Evolutionary conservation across 1,140 invertebrate genomes (phyloP), one percentile per base, ranked within the genome.

Genomic region (Drosophila hydei): DNA sequence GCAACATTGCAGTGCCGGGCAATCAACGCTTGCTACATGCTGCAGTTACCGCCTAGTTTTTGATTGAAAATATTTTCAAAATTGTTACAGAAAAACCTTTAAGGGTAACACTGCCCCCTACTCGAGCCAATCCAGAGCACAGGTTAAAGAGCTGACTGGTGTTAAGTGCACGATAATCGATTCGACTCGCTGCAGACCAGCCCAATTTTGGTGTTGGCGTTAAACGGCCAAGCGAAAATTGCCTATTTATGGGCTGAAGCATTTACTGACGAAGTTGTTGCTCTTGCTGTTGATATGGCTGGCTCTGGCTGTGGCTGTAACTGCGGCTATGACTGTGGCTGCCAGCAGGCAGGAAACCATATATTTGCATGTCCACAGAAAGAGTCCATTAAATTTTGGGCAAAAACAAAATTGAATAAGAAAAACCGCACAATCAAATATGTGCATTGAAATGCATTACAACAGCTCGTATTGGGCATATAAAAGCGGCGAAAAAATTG

Each of bases 161-260:
- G 83, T 88, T 88, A 88, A 88, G 83, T 88, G 78, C 83, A 88
- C 69, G 83, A 88, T 83, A 88, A 88, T 88, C 83, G 83, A 88
- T 88, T 88, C 75, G 83, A 88, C 75, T 83, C 83, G 73, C 51
- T 75, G 42, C 51, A 51, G 59, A 68, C 65, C 45, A 45, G 51
- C 56, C 50, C 70, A 65, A 61, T 63, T 65, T 72, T 21, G 76
- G 73, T 75, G 79, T 88, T 83, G 83, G 83, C 83, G 83, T 88
- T 87, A 87, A 87, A 75, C 77, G 81, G 74, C 65, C 56, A 72
- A 87, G 47, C 81, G 42, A 80, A 85, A 76, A 87, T 87, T 77
- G 80, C 69, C 81, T 87, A 85, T 85, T 80, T 87, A 85, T 87
- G 77, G 62, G 70, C 64, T 52, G 61, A 42, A 59, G 58, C 70